A percentile compares a stretch with the other conserved stretches of the same genome.
These are phyloP conservation scores for Poeciliopsis gracilis DNA, from an alignment of 2,797 vertebrate genomes.

Conservation along the genomic window DNA sequence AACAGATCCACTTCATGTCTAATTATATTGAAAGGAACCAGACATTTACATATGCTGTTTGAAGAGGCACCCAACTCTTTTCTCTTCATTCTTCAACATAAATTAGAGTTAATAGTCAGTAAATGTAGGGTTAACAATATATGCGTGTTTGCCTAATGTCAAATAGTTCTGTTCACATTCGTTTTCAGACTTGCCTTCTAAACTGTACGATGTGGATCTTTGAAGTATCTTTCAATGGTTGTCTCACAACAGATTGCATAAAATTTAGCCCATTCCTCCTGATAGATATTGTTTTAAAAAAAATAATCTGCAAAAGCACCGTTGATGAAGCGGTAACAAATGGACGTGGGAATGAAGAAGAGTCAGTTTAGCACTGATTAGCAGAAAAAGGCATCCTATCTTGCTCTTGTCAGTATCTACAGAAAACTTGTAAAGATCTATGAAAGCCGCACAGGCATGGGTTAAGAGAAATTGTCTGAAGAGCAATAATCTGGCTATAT, in stretches of 20 bases:
- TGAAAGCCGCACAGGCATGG: not conserved
- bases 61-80: not conserved
- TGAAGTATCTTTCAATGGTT: not conserved
- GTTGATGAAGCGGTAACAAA: not conserved
- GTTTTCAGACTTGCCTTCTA: not conserved
- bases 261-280: not conserved
- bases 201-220: not conserved
- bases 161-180: not conserved
- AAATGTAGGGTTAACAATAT: not conserved
- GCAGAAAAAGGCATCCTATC: not conserved
- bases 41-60: not conserved
- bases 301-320: not conserved
- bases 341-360: not conserved
- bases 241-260: not conserved
- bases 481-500: not conserved
- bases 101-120: not conserved
- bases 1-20: not conserved
- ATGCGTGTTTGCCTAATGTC: not conserved
- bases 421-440: not conserved
- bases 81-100: not conserved
- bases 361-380: not conserved
- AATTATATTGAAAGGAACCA: not conserved
- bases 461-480: not conserved
- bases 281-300: not conserved
- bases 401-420: not conserved